Evolutionary conservation across 2,797 vertebrate genomes (phyloP).

Genomic region (Bovichtus variegatus): DNA sequence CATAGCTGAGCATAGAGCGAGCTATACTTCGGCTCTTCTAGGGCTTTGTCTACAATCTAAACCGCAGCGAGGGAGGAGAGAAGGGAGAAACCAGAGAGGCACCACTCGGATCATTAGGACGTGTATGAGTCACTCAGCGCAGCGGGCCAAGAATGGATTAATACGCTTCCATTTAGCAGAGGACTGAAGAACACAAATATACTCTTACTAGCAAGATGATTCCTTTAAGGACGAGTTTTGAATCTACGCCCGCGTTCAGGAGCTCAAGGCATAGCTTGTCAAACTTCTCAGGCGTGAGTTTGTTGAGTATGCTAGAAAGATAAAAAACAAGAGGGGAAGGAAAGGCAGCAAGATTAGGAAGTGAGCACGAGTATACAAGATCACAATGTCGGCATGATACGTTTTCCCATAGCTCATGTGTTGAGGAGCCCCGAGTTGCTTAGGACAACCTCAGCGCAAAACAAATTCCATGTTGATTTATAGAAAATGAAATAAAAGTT

Average conservation of each 20-base stretch:
- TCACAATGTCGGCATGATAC: neutral
- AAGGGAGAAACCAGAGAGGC: slow-evolving; percentile 10
- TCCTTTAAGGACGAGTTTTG: slow-evolving; percentile 99
- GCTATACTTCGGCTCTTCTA: slow-evolving; percentile 99
- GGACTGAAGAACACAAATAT: neutral
- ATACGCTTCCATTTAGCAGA: slow-evolving; percentile 24
- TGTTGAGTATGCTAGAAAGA: slow-evolving; percentile 95
- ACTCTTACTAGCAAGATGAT: slow-evolving; percentile 98
- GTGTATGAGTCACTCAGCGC: slow-evolving; percentile 27
- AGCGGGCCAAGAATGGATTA: slow-evolving; percentile 25
- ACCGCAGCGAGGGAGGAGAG: neutral
- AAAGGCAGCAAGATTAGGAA: neutral
- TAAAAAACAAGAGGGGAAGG: neutral
- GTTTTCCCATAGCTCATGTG: neutral
- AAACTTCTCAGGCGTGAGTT: slow-evolving; percentile 99
- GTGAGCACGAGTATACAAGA: neutral
- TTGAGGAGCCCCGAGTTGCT: no score
- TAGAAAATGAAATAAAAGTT: neutral
- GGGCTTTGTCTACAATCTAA: slow-evolving; percentile 99
- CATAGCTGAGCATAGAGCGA: slow-evolving; percentile 99
- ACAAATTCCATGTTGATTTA: neutral
- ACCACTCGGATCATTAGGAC: slow-evolving; percentile 37
- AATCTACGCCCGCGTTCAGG: slow-evolving; percentile 99
- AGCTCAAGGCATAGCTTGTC: slow-evolving; percentile 99
- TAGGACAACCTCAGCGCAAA: neutral